Percentiles rank a stretch among this genome's conserved stretches.
Conservation (phyloP, 1,140 invertebrate species). For the Chlorops oryzae region DNA sequence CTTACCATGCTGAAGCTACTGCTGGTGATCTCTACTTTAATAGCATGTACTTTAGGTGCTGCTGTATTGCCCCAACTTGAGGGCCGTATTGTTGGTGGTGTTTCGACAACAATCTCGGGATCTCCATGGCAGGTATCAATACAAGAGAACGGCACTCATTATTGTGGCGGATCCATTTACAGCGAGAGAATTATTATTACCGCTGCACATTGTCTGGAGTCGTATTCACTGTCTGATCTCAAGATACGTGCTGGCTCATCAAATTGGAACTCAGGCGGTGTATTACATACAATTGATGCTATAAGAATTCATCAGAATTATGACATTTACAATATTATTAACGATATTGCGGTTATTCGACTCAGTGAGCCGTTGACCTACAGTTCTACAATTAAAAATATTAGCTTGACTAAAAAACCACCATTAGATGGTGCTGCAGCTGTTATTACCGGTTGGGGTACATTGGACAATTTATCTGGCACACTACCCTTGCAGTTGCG, state of each 20-base stretch:
- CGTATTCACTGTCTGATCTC: conserved; percentile 20
- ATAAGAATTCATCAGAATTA: conserved; percentile 40
- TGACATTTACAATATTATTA: conserved; percentile 32
- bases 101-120: background rate
- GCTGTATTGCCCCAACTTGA: background rate
- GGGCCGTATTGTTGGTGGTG: conserved; percentile 50
- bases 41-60: background rate
- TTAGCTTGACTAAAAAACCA: conserved; percentile 22
- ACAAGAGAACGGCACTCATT: conserved; percentile 47
- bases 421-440: conserved; percentile 32
- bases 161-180: conserved; percentile 55
- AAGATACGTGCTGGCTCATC: conserved; percentile 36
- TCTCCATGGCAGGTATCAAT: conserved; percentile 51
- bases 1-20: no score
- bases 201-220: conserved; percentile 55
- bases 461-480: conserved; percentile 18
- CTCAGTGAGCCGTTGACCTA: conserved; percentile 26
- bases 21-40: background rate
- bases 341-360: conserved; percentile 42
- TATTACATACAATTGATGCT: conserved; percentile 24
- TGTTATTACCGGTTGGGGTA: conserved; percentile 49
- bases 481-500: conserved; percentile 15
- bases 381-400: conserved; percentile 19
- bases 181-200: conserved; percentile 52
- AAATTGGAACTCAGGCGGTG: conserved; percentile 32